These are phyloP conservation scores for Hormiphora californensis DNA, from an alignment of 37 sponge, comb jelly and placozoan genomes.

Conservation along the genomic window DNA sequence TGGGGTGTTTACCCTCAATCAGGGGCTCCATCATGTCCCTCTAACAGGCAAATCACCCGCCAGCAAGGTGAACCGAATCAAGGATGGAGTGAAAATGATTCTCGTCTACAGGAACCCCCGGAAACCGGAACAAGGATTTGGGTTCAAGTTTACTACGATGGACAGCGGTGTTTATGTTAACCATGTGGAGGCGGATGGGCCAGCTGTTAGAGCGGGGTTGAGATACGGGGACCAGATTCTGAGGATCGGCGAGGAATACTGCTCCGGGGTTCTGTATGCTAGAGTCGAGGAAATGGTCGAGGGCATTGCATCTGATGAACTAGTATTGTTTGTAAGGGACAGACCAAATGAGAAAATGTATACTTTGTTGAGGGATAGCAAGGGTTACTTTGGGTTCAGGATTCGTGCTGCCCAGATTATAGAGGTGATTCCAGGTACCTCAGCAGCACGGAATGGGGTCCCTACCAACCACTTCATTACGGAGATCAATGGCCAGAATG, in stretches of 20 bases:
- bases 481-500: conserved; percentile 2
- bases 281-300: neutral
- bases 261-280: neutral
- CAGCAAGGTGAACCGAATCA: neutral
- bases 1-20: conserved; percentile 9
- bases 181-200: neutral
- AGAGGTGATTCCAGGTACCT: conserved; percentile 2
- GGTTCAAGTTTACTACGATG: neutral
- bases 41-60: neutral
- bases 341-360: conserved; percentile 6
- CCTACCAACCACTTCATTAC: conserved; percentile 2
- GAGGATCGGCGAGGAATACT: neutral
- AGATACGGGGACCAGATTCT: neutral
- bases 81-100: neutral
- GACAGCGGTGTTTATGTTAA: neutral
- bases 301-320: neutral
- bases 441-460: neutral
- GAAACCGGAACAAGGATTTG: neutral
- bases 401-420: conserved; percentile 12
- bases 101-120: neutral
- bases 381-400: conserved; percentile 7
- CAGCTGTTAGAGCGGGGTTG: conserved; percentile 2
- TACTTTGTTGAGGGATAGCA: neutral
- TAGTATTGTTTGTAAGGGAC: neutral
- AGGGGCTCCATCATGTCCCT: neutral